Percentiles rank a stretch among this genome's conserved stretches.
Conservation (phyloP, 2,888 invertebrate species). For the Mongoloraphidia duomilia region DNA sequence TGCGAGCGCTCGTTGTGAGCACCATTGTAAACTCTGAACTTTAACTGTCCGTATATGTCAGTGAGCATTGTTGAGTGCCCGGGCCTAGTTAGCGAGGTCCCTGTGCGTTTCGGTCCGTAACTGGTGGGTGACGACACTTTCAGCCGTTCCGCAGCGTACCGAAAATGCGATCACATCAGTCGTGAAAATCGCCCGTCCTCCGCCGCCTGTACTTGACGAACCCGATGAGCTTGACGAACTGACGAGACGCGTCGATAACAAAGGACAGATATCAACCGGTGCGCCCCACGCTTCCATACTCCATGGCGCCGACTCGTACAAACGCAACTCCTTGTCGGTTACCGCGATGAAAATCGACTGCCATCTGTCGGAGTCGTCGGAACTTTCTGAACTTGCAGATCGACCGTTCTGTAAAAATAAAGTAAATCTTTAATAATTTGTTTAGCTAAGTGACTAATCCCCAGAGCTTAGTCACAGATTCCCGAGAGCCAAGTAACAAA, state of each 20-base stretch:
- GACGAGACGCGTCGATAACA: conserved; percentile 74
- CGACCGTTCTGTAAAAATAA: not conserved
- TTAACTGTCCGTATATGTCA: too few relatives aligned
- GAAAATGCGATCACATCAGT: conserved; percentile 56
- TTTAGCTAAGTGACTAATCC: too few relatives aligned
- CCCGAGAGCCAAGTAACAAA: too few relatives aligned
- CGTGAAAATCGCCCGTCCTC: conserved; percentile 23
- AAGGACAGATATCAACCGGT: conserved; percentile 70
- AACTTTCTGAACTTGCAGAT: conserved; percentile 53
- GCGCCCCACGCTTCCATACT: conserved; percentile 93
- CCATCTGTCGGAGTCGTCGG: conserved; percentile 66
- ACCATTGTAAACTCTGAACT: too few relatives aligned
- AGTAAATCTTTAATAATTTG: not conserved
- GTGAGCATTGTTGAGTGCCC: too few relatives aligned
- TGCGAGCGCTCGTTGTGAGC: too few relatives aligned
- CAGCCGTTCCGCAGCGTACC: conserved; percentile 74
- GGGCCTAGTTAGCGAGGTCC: conserved; percentile 88
- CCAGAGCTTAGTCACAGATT: too few relatives aligned
- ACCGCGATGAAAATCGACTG: conserved; percentile 91
- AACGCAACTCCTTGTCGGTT: conserved; percentile 82
- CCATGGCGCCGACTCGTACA: conserved; percentile 96
- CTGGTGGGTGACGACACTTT: conserved; percentile 76
- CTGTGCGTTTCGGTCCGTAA: conserved; percentile 87
- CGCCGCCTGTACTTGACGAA: conserved; percentile 33
- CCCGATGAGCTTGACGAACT: conserved; percentile 32